These are phyloP conservation scores for Tragelaphus scriptus DNA, from an alignment of 2,113 vertebrate species.

Conservation along the genomic window DNA sequence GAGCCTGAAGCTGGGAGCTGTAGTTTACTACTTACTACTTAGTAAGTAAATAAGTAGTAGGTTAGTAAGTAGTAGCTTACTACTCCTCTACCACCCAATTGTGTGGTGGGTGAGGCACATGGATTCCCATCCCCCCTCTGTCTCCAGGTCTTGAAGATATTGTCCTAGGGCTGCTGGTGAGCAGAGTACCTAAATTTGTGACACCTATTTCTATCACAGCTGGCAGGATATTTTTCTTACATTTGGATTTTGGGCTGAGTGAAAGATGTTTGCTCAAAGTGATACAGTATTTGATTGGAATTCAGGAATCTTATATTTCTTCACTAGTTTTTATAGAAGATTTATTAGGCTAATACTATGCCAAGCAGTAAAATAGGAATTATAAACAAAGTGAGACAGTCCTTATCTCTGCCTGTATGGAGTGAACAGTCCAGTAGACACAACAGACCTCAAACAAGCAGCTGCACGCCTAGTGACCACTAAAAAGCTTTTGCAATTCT, in stretches of 20 bases:
- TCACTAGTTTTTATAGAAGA: not conserved
- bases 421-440: not conserved
- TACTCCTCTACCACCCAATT: not conserved
- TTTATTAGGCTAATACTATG: not conserved
- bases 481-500: not conserved
- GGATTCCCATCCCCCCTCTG: not conserved
- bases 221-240: not conserved
- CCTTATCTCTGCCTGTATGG: not conserved
- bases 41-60: not conserved
- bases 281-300: not conserved
- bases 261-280: not conserved
- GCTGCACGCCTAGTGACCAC: not conserved
- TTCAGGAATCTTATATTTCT: not conserved
- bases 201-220: not conserved
- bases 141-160: not conserved
- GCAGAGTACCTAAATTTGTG: not conserved
- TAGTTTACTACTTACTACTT: not conserved
- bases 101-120: not conserved
- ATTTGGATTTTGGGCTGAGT: not conserved
- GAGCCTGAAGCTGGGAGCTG: not conserved
- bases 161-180: not conserved
- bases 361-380: not conserved
- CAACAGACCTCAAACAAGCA: not conserved
- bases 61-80: not conserved
- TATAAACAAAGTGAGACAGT: not conserved